phyloP scores from a whole-genome alignment of 2,113 vertebrate genomes.

The Cynocephalus volans region DNA sequence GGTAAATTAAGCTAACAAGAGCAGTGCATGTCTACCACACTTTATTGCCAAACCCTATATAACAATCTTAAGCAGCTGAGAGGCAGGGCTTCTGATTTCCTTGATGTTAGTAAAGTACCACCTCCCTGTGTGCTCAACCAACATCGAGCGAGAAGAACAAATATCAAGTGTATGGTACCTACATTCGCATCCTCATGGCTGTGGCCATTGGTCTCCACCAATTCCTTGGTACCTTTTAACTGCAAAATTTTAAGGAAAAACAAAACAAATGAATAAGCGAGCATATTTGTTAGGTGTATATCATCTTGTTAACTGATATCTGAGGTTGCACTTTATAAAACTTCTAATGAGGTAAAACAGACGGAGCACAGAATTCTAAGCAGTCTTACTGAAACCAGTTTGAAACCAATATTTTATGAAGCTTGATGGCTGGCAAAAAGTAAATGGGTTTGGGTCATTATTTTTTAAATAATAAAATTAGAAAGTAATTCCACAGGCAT shows the following conservation, averaged over 20 bases:
- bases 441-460: slow-evolving; percentile 85
- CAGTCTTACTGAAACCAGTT: slow-evolving; percentile 85
- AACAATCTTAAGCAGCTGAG: not conserved
- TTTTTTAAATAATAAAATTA: slow-evolving; percentile 90
- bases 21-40: not conserved
- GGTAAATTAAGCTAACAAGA: not conserved
- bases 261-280: slow-evolving; percentile 78
- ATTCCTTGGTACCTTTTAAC: slow-evolving; percentile 92
- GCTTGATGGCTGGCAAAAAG: slow-evolving; percentile 82
- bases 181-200: slow-evolving; percentile 91
- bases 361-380: slow-evolving; percentile 87
- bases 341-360: slow-evolving; percentile 86
- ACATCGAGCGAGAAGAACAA: not conserved
- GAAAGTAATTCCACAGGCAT: slow-evolving; percentile 87
- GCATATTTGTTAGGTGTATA: slow-evolving; percentile 74
- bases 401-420: slow-evolving; percentile 85
- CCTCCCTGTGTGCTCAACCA: not conserved
- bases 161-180: slow-evolving; percentile 81
- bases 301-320: slow-evolving; percentile 87
- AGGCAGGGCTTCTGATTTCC: not conserved
- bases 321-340: slow-evolving; percentile 85
- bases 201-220: slow-evolving; percentile 91
- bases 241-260: slow-evolving; percentile 84
- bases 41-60: not conserved
- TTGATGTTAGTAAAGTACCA: not conserved